Evolutionary conservation across 2,113 vertebrate species (phyloP), one percentile per base, ranked within the genome.

Genomic region (Oreocharis arfaki): DNA sequence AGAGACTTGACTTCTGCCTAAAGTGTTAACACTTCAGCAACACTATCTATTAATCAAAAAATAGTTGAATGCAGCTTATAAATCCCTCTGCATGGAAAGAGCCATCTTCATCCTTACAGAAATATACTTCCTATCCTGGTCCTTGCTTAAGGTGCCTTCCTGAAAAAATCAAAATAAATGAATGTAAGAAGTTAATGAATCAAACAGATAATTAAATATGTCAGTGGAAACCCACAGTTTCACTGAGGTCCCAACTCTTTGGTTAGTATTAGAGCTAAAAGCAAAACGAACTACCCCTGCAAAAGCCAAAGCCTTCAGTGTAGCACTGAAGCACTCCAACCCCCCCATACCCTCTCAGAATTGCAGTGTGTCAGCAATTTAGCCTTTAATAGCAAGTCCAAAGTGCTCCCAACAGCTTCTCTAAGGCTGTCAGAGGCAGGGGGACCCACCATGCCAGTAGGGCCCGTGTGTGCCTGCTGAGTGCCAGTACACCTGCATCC

Each of bases 121-220:
- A 93, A 83, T 28, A 11, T 7, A 24, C 73, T 81, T 84, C 69
- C 63, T 90, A 14, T 44, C 33, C 23, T 1, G 0, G 41, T 65
- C 41, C 35, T 84, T 80, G 55, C 78, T 91, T 90, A 67, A 90
- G 52, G 27, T 30, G 19, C 27, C 49, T 94, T 87, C 49, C 75
- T 52, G 44, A 57, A 80, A 96, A 90, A 57, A 95, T 42, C 73
- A 96, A 95, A 97, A 97, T 35, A 92, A 84, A 81, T 89, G 79
- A 81, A 96, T 87, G 61, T 92, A 78, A 95, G 74, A 93, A 95
- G 78, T 80, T 97, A 96, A 96, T 90, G 6, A 97, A 96, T 95
- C 55, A 84, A 97, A 94, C 59, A 78, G 75, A 92, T 94, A 94
- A 73, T 78, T 85, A 61, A 46, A 28, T 53, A 94, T 55, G 49